These are phyloP conservation scores for Casuarius casuarius DNA, from an alignment of 2,113 vertebrate species.

Conservation along the genomic window DNA sequence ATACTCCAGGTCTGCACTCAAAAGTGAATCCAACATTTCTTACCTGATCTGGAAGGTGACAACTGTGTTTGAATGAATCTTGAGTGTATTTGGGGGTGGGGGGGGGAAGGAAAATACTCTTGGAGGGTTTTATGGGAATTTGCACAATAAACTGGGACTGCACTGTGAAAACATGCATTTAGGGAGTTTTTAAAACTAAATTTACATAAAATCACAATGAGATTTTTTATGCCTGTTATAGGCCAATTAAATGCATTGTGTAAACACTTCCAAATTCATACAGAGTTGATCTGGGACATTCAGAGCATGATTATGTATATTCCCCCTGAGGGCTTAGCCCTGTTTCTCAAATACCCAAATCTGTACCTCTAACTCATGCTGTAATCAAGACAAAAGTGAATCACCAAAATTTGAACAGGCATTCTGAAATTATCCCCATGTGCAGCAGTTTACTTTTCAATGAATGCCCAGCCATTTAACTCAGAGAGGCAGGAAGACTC, in stretches of 20 bases:
- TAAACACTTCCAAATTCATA: constrained; percentile 17
- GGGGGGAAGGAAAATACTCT: neutral
- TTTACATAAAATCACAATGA: constrained; percentile 22
- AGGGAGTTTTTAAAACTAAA: constrained; percentile 17
- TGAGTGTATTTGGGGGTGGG: neutral
- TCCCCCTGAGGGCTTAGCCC: neutral
- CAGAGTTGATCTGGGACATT: neutral
- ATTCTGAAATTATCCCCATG: neutral
- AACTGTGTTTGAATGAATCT: neutral
- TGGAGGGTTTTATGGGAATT: neutral
- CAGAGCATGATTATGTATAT: neutral
- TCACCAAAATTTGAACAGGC: neutral
- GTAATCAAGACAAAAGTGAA: fast-evolving
- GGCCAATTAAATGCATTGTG: constrained; percentile 8
- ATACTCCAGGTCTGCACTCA: neutral
- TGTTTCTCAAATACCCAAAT: neutral
- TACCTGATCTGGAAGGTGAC: neutral
- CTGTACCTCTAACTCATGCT: neutral
- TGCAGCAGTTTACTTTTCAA: neutral
- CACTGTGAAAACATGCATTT: neutral
- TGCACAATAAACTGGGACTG: neutral
- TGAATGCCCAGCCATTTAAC: neutral
- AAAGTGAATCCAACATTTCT: neutral
- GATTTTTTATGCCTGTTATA: neutral
- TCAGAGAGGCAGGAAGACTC: neutral